A percentile compares a stretch with the other conserved stretches of the same genome.
Conservation (phyloP, 2,113 vertebrate species). For the Chloebia gouldiae region DNA sequence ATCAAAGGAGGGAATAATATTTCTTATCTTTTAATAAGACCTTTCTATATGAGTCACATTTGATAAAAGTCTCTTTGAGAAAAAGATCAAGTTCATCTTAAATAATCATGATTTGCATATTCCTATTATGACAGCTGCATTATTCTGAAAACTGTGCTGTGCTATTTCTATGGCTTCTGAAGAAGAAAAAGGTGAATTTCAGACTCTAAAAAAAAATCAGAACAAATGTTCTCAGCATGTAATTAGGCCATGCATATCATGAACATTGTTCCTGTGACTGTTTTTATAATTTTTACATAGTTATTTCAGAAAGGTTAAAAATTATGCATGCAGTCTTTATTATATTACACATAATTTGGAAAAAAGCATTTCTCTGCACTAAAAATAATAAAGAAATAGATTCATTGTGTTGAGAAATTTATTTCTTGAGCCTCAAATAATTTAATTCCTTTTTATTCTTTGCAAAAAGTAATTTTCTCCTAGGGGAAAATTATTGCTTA, state of each 20-base stretch:
- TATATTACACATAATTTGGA: conserved; percentile 52
- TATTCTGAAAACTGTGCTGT: conserved; percentile 3
- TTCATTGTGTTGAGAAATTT: conserved; percentile 58
- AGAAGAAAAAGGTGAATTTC: conserved; percentile 60
- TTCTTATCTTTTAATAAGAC: conserved; percentile 32
- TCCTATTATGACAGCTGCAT: conserved; percentile 43
- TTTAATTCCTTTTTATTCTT: conserved; percentile 65
- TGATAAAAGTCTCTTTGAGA: conserved; percentile 36
- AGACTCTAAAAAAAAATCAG: conserved; percentile 24
- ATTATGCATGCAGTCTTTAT: conserved; percentile 61
- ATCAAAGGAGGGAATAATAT: conserved; percentile 48
- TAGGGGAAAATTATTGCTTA: conserved; percentile 54
- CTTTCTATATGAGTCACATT: conserved; percentile 37
- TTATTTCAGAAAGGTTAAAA: conserved; percentile 60
- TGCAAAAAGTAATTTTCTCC: conserved; percentile 62
- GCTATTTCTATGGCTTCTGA: conserved; percentile 13
- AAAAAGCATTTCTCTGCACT: conserved; percentile 47
- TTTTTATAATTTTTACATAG: conserved; percentile 59
- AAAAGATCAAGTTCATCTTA: conserved; percentile 42
- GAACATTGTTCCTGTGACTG: conserved; percentile 53
- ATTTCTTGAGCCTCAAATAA: conserved; percentile 63
- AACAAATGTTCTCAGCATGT: conserved; percentile 58
- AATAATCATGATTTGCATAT: conserved; percentile 60
- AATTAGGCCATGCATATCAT: conserved; percentile 56
- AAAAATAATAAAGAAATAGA: conserved; percentile 66